Evolutionary conservation across 2,113 vertebrate genomes (phyloP).

Genomic region (Psephotus haematonotus): DNA sequence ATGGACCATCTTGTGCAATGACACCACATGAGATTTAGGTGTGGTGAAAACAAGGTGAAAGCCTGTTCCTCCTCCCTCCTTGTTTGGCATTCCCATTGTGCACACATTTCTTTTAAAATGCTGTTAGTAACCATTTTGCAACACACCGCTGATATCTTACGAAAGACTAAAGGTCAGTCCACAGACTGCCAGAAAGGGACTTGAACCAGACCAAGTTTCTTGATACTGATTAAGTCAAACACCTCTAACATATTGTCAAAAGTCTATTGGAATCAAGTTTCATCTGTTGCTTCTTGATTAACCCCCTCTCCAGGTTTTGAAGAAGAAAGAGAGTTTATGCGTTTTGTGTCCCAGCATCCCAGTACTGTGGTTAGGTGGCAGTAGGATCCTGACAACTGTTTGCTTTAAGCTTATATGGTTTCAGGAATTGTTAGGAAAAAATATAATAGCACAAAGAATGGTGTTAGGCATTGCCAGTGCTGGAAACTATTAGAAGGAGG

Average conservation of each 20-base stretch:
- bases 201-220: background rate
- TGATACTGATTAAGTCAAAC: background rate
- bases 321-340: background rate
- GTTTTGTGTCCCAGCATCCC: background rate
- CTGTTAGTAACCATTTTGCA: background rate
- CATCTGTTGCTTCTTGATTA: background rate
- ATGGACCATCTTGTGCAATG: background rate
- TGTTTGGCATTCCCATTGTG: background rate
- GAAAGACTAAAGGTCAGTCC: background rate
- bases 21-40: background rate
- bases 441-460: background rate
- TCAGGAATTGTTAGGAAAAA: background rate
- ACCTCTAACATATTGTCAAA: background rate
- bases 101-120: background rate
- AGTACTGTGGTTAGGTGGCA: background rate
- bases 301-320: background rate
- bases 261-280: background rate
- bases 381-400: background rate
- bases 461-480: background rate
- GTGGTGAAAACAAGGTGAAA: constrained; percentile 28
- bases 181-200: background rate
- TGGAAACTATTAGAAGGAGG: background rate
- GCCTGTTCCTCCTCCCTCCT: background rate
- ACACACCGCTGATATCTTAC: background rate
- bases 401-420: background rate